Conservation (phyloP, 1,140 invertebrate genomes). For the Leptinotarsa texana region DNA sequence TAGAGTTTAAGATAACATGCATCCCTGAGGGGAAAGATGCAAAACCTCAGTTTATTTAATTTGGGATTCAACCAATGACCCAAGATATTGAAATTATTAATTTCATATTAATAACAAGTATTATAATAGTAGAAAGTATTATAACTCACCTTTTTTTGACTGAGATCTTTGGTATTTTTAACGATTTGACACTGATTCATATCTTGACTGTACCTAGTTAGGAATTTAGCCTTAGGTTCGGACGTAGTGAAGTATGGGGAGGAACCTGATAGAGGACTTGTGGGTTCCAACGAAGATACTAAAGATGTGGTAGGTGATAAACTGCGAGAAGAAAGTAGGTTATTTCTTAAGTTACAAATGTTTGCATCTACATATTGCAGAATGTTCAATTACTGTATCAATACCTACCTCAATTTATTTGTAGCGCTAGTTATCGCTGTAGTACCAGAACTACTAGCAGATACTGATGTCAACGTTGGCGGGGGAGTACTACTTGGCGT, state of each 20-base stretch:
- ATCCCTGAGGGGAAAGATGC: not conserved
- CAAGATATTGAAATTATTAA: too few relatives aligned
- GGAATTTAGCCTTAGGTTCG: conserved; percentile 70
- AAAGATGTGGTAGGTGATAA: conserved; percentile 35
- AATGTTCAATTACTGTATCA: not conserved
- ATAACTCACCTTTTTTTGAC: conserved; percentile 67
- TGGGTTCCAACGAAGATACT: conserved; percentile 45
- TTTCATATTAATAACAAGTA: too few relatives aligned
- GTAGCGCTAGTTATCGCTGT: not conserved
- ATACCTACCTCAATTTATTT: conserved; percentile 34
- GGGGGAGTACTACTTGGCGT: conserved; percentile 50
- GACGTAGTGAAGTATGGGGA: conserved; percentile 72
- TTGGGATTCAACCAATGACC: not conserved
- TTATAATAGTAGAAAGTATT: too few relatives aligned
- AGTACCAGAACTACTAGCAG: not conserved
- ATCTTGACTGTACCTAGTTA: conserved; percentile 64
- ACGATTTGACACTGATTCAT: conserved; percentile 56
- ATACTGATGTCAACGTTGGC: conserved; percentile 24
- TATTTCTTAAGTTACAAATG: not conserved
- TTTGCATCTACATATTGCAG: not conserved
- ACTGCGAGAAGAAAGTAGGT: conserved; percentile 33
- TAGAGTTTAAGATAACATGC: too few relatives aligned
- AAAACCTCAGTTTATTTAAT: not conserved
- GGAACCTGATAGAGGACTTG: conserved; percentile 60
- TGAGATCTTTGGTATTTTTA: conserved; percentile 64